A percentile compares a stretch with the other conserved stretches of the same genome.
These are phyloP conservation scores for Podarcis raffonei DNA, from an alignment of 2,113 vertebrate species.

Conservation along the genomic window DNA sequence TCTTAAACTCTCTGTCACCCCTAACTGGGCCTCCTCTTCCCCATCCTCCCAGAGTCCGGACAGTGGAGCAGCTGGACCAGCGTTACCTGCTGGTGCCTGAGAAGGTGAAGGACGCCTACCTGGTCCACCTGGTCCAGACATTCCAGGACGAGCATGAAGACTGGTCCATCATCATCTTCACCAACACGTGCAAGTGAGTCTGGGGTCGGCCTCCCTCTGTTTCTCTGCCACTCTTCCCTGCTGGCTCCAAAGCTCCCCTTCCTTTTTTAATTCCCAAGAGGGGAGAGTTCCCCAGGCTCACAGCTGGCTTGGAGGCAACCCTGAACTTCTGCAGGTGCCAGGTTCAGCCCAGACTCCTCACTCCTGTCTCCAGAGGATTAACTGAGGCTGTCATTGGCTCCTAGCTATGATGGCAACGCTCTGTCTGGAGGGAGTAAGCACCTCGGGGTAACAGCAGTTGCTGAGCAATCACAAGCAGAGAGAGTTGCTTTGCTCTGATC, in stretches of 20 bases:
- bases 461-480: no score
- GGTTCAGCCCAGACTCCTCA: no score
- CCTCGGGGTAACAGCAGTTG: no score
- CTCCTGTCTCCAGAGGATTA: no score
- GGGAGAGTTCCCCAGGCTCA: no score
- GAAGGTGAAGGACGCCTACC: conserved; percentile 90
- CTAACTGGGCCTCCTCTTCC: background rate
- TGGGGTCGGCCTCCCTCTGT: fast-evolving
- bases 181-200: conserved; percentile 96
- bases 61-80: conserved; percentile 91
- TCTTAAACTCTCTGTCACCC: background rate
- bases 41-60: conserved; percentile 78
- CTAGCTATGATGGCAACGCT: no score
- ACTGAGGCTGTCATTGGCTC: no score
- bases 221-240: background rate
- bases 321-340: no score
- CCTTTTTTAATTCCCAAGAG: no score
- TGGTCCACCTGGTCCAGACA: conserved; percentile 91
- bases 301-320: no score
- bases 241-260: background rate
- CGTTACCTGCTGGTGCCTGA: conserved; percentile 91
- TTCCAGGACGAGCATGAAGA: conserved; percentile 90
- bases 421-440: no score
- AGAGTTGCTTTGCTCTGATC: no score
- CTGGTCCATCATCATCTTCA: conserved; percentile 95